Conservation (phyloP, 2,797 vertebrate species). For the Bovichtus variegatus region DNA sequence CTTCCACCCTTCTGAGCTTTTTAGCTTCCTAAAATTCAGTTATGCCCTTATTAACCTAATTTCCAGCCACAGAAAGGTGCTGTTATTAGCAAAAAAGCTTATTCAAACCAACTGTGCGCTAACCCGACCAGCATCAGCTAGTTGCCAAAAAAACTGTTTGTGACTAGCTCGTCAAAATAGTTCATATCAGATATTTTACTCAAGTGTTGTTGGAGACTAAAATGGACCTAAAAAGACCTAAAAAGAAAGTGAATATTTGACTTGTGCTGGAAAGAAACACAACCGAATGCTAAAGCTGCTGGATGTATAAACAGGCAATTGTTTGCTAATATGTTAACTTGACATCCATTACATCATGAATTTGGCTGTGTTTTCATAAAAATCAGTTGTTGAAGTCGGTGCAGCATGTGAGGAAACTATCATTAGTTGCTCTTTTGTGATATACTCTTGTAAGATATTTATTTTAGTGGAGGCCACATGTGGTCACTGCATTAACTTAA, state of each 20-base stretch:
- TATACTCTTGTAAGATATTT: background rate
- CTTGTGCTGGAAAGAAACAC: background rate
- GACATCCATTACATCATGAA: background rate
- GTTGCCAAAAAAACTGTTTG: background rate
- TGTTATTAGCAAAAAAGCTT: background rate
- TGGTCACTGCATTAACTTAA: slow-evolving; percentile 12
- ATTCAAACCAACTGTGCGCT: background rate
- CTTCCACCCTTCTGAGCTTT: background rate
- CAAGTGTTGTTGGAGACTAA: background rate
- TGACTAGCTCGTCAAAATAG: background rate
- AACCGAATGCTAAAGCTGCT: background rate
- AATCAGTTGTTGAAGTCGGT: slow-evolving; percentile 3
- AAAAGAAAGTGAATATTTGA: background rate
- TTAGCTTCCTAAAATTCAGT: background rate
- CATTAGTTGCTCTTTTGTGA: no score
- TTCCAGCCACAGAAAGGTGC: background rate
- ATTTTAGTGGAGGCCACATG: slow-evolving; percentile 3
- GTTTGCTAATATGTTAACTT: background rate
- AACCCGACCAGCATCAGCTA: background rate
- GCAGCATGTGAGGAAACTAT: background rate
- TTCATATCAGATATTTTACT: no score
- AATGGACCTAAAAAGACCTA: no score
- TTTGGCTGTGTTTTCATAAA: background rate
- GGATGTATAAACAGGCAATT: background rate
- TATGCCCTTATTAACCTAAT: background rate